Conservation (phyloP, 2,113 vertebrate genomes). For the Atractosteus spatula region DNA sequence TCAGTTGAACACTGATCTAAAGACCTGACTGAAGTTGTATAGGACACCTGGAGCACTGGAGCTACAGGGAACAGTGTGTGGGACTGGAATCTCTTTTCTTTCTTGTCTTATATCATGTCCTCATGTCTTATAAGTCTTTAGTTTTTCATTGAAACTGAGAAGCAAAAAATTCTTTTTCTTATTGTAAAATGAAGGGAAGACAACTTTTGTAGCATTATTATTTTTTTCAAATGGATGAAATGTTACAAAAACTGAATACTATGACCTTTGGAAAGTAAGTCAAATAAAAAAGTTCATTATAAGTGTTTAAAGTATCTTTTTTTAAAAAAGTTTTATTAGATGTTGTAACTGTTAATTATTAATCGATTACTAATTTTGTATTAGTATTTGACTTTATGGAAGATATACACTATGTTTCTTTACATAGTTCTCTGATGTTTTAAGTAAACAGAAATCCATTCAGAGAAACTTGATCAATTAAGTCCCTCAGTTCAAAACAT, state of each 20-base stretch:
- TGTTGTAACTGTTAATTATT: background rate
- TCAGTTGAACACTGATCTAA: too few species aligned
- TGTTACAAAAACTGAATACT: conserved; percentile 32
- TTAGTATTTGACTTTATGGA: background rate
- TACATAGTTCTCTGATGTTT: too few species aligned
- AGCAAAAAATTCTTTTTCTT: conserved; percentile 13
- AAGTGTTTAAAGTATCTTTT: background rate
- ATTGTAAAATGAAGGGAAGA: conserved; percentile 14
- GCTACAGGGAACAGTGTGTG: too few species aligned
- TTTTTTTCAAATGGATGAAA: conserved; percentile 15
- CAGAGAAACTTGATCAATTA: too few species aligned
- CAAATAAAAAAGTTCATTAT: background rate
- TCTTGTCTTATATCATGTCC: background rate
- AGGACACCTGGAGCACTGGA: too few species aligned
- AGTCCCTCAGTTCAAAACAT: too few species aligned
- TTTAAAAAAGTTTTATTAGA: background rate
- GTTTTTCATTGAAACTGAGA: background rate
- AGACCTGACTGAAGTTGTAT: too few species aligned
- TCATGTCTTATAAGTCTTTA: background rate
- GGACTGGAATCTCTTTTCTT: too few species aligned
- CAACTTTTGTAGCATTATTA: conserved; percentile 28
- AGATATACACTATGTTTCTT: too few species aligned
- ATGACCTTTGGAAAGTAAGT: conserved; percentile 27
- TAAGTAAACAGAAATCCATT: too few species aligned
- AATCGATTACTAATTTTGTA: too few species aligned